A percentile compares a stretch with the other conserved stretches of the same genome.
phyloP scores from a whole-genome alignment of 2,113 vertebrate species.

The Marmota monax region DNA sequence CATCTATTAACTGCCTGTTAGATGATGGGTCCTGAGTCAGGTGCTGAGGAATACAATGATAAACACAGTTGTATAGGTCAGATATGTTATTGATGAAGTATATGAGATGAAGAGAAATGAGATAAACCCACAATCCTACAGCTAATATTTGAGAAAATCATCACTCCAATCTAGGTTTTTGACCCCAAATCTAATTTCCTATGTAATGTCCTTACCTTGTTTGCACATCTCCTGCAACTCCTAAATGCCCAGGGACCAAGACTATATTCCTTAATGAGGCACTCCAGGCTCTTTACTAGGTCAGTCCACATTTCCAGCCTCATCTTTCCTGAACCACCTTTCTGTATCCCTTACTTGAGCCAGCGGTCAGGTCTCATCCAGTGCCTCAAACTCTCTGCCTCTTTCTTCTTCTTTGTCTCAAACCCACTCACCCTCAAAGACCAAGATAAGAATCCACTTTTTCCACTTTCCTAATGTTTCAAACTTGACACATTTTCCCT shows the following conservation, averaged over 20 bases:
- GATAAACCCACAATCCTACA: not conserved
- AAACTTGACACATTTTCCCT: not conserved
- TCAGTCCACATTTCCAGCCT: not conserved
- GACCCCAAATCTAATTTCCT: not conserved
- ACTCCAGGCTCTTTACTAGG: not conserved
- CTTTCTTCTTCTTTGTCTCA: not conserved
- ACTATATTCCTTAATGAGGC: not conserved
- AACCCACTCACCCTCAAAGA: not conserved
- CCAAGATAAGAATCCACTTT: not conserved
- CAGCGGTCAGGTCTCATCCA: not conserved
- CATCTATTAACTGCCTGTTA: not conserved
- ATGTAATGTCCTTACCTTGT: not conserved
- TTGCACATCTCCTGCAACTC: not conserved
- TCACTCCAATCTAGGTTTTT: not conserved
- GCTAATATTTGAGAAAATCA: not conserved
- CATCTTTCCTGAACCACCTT: not conserved
- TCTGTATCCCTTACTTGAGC: not conserved
- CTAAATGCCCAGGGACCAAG: not conserved
- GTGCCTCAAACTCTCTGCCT: not conserved
- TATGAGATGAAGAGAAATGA: slow-evolving; percentile 1
- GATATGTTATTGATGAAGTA: not conserved
- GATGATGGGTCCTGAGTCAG: not conserved
- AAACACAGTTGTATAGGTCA: not conserved
- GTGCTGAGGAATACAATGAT: not conserved
- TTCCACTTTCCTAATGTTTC: not conserved